Percentiles rank a stretch among this genome's conserved stretches.
phyloP scores from a whole-genome alignment of 2,113 vertebrate genomes.

The Empidonax traillii region DNA sequence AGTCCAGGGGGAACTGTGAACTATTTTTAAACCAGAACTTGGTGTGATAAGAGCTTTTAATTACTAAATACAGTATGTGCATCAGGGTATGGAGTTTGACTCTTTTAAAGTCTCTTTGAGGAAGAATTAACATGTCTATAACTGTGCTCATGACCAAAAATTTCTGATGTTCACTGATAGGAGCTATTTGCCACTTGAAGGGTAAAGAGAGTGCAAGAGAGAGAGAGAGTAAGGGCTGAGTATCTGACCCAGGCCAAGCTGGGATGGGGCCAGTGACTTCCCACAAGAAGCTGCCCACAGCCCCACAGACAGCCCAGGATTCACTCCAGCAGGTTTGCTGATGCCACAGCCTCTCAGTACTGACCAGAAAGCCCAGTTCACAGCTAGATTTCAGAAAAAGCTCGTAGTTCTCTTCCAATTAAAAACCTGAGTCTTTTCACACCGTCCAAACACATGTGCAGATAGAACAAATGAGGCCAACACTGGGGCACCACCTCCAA shows the following conservation, averaged over 20 bases:
- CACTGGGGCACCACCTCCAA: fast-evolving
- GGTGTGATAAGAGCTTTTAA: conserved; percentile 10
- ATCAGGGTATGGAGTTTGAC: neutral
- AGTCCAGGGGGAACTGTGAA: neutral
- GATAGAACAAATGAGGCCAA: fast-evolving
- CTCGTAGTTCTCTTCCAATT: neutral
- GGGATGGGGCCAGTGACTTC: neutral
- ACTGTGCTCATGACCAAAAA: neutral
- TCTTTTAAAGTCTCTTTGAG: neutral
- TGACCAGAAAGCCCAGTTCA: neutral
- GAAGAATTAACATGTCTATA: neutral
- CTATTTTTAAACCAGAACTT: conserved; percentile 33
- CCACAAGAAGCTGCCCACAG: neutral
- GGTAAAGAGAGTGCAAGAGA: neutral
- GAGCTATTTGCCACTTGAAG: neutral
- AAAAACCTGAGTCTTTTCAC: neutral
- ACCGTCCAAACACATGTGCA: fast-evolving
- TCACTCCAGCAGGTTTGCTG: fast-evolving
- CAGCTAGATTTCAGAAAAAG: neutral
- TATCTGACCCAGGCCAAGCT: neutral
- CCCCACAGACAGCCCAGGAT: neutral
- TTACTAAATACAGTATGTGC: neutral
- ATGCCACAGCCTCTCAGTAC: fast-evolving
- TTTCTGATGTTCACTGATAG: neutral
- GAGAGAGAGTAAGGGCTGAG: neutral